phyloP scores from a whole-genome alignment of 2,113 vertebrate species.

The Brienomyrus longianalis region DNA sequence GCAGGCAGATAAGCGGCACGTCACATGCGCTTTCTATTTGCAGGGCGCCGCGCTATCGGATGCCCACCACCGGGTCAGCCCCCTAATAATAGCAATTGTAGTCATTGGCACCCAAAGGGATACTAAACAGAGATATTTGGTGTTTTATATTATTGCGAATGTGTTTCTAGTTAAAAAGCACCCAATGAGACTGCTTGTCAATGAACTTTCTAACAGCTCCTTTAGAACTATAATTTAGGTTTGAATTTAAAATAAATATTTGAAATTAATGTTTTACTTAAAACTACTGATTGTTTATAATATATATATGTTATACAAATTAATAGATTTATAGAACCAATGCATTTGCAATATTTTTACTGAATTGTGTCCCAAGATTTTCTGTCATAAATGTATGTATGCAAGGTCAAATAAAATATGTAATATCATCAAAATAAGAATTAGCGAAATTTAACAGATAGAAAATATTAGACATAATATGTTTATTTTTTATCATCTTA shows the following conservation, averaged over 20 bases:
- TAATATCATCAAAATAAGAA: background rate
- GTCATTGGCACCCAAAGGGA: background rate
- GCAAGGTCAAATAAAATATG: background rate
- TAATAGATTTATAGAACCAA: background rate
- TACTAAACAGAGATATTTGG: background rate
- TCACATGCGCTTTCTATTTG: background rate
- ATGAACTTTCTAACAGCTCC: background rate
- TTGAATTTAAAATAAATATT: background rate
- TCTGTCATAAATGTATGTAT: background rate
- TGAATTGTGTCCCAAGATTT: background rate
- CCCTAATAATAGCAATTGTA: background rate
- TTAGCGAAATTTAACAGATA: background rate
- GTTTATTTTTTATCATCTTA: background rate
- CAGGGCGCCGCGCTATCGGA: background rate
- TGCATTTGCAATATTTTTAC: background rate
- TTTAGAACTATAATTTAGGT: background rate
- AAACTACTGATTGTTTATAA: background rate
- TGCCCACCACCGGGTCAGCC: background rate
- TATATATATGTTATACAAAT: background rate
- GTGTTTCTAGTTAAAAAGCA: background rate
- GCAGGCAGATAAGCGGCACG: background rate
- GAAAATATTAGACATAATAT: background rate
- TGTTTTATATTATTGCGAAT: background rate
- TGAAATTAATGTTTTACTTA: background rate
- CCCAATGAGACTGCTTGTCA: background rate